These are phyloP conservation scores for Trachemys scripta DNA, from an alignment of 2,113 vertebrate genomes.

Conservation along the genomic window DNA sequence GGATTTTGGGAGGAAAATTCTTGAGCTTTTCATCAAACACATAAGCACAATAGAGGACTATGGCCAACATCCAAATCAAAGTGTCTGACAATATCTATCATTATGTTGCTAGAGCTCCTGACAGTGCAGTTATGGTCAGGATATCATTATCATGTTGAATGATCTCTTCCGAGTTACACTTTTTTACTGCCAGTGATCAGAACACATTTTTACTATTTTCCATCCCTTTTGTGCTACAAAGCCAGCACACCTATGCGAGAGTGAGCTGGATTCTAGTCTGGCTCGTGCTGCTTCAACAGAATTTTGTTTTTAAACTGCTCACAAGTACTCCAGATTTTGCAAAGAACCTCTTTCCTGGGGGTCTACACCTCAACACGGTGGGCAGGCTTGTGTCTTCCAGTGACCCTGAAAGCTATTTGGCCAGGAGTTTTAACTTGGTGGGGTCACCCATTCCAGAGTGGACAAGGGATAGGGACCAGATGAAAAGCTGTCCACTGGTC, in stretches of 20 bases:
- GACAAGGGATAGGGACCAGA: not conserved
- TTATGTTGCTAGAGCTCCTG: slow-evolving; percentile 41
- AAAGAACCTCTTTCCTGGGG: not conserved
- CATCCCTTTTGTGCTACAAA: slow-evolving; percentile 28
- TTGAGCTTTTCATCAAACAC: slow-evolving; percentile 35
- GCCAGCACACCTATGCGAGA: not conserved
- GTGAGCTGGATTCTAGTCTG: slow-evolving; percentile 13
- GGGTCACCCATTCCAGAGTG: not conserved
- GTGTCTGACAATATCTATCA: slow-evolving; percentile 25
- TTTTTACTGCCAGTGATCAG: not conserved
- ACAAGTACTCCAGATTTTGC: not conserved
- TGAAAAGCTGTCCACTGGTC: not conserved
- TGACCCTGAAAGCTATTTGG: not conserved
- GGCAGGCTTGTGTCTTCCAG: not conserved
- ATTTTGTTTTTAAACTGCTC: not conserved
- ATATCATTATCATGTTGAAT: slow-evolving; percentile 40
- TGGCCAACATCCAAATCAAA: slow-evolving; percentile 3
- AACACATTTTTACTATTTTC: slow-evolving; percentile 54
- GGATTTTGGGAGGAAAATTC: not conserved
- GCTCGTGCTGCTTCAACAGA: not conserved
- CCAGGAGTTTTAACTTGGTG: not conserved
- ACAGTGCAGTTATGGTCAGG: slow-evolving; percentile 47
- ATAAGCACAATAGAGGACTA: not conserved
- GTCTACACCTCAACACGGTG: not conserved
- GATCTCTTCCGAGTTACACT: slow-evolving; percentile 40